phyloP scores from a whole-genome alignment of 2,113 vertebrate genomes.

The Microtus pennsylvanicus region DNA sequence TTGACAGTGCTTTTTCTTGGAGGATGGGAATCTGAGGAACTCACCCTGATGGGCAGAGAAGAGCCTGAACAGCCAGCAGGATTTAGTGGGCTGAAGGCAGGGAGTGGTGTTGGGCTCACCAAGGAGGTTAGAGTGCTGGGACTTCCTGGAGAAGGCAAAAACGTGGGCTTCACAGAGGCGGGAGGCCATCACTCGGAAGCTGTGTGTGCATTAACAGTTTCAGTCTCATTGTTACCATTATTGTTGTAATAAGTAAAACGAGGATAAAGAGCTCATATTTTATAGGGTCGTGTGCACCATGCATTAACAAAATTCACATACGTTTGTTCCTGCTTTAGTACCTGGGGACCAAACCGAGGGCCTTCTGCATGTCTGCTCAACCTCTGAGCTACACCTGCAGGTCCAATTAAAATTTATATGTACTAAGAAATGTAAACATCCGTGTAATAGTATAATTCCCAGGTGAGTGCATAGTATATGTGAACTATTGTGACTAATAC shows the following conservation, averaged over 20 bases:
- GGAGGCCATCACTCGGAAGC: not conserved
- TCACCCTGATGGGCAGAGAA: slow-evolving; percentile 77
- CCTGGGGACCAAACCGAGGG: not conserved
- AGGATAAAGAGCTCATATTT: not conserved
- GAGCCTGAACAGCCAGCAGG: slow-evolving; percentile 34
- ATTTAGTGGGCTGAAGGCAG: slow-evolving; percentile 41
- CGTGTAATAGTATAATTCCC: not conserved
- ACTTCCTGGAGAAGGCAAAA: slow-evolving; percentile 47
- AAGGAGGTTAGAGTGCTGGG: slow-evolving; percentile 77
- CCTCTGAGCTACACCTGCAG: not conserved
- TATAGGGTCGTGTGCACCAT: not conserved
- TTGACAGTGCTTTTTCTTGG: slow-evolving; percentile 75
- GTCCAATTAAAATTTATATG: not conserved
- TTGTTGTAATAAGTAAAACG: not conserved
- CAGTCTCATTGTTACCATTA: not conserved
- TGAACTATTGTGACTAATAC: not conserved
- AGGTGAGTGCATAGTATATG: not conserved
- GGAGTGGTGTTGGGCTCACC: slow-evolving; percentile 28
- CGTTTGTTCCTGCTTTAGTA: not conserved
- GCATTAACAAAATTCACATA: not conserved
- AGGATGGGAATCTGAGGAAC: slow-evolving; percentile 67
- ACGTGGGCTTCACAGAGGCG: not conserved
- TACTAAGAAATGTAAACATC: not conserved
- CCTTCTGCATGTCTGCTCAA: not conserved
- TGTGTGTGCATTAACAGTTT: not conserved